Evolutionary conservation across 2,797 vertebrate genomes (phyloP).

Genomic region (Hipposideros larvatus): DNA sequence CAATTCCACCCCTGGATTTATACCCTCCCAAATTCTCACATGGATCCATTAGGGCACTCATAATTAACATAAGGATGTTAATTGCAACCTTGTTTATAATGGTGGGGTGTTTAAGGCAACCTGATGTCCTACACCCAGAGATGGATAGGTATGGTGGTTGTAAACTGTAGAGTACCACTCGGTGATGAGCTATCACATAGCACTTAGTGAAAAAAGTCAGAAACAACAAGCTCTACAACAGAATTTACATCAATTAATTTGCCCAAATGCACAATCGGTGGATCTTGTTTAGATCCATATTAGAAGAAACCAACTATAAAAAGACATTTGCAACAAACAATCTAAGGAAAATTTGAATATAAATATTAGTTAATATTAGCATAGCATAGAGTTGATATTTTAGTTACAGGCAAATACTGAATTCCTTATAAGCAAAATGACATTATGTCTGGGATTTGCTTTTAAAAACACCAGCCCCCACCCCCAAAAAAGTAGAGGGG

Average conservation of each 20-base stretch:
- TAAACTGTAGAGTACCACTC: neutral
- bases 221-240: neutral
- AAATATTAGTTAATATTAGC: neutral
- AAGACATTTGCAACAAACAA: conserved; percentile 54
- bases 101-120: neutral
- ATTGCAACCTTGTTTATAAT: neutral
- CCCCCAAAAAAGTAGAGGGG: neutral
- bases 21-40: neutral
- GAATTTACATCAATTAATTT: neutral
- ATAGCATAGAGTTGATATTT: neutral
- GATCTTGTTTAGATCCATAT: neutral
- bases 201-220: neutral
- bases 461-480: neutral
- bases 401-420: neutral
- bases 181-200: neutral
- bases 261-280: neutral
- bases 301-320: conserved; percentile 30
- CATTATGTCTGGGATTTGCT: neutral
- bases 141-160: rapidly evolving
- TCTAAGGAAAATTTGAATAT: neutral
- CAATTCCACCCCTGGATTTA: neutral
- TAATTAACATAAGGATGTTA: neutral
- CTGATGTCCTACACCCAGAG: neutral
- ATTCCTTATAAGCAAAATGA: neutral
- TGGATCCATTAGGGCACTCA: neutral